Evolutionary conservation across 1,140 invertebrate species (phyloP).

Genomic region (Geopemphigus sp.): DNA sequence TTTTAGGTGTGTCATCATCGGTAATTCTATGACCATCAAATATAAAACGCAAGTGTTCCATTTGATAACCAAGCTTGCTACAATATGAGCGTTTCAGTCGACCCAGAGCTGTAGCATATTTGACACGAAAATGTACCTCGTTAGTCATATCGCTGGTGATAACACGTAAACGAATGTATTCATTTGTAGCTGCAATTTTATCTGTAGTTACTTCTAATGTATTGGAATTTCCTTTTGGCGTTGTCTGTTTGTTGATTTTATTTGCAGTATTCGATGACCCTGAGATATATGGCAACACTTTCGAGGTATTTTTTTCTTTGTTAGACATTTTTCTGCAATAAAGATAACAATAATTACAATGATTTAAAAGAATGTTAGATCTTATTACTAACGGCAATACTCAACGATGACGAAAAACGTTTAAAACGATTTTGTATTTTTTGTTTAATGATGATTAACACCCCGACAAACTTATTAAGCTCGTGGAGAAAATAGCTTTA

Average conservation of each 20-base stretch:
- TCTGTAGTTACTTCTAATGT: neutral
- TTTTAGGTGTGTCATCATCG: slow-evolving; percentile 77
- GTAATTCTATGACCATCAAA: slow-evolving; percentile 78
- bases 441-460: no score
- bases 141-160: slow-evolving; percentile 64
- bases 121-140: slow-evolving; percentile 80
- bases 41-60: slow-evolving; percentile 70
- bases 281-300: neutral
- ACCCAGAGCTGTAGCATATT: slow-evolving; percentile 76
- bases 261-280: neutral
- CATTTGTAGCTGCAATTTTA: slow-evolving; percentile 52
- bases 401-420: no score
- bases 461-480: no score
- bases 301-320: neutral
- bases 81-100: slow-evolving; percentile 80
- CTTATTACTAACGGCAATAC: no score
- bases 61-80: slow-evolving; percentile 71
- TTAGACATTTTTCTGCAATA: neutral
- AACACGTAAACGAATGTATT: slow-evolving; percentile 76
- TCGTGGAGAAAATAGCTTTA: no score
- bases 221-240: neutral
- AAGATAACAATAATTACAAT: no score
- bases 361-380: no score
- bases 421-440: no score
- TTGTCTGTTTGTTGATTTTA: neutral